phyloP scores from a whole-genome alignment of 1,140 invertebrate species.

The Zaprionus ornatus region DNA sequence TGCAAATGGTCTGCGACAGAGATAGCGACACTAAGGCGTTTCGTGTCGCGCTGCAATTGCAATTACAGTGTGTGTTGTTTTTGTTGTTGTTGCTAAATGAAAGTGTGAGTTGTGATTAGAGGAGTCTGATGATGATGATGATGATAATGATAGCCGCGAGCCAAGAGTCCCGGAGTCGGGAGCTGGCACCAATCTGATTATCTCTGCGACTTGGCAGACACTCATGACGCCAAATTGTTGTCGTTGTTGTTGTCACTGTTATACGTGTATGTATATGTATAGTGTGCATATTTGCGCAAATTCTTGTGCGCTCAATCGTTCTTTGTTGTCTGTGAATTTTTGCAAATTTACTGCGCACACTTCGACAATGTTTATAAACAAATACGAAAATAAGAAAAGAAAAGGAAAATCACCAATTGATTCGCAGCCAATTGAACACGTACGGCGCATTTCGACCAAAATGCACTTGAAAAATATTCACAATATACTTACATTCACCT shows the following conservation, averaged over 20 bases:
- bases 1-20: not conserved
- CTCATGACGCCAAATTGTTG: conserved; percentile 57
- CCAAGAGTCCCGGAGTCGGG: not conserved
- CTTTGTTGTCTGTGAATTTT: conserved; percentile 40
- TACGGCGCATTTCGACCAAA: conserved; percentile 26
- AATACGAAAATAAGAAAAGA: not conserved
- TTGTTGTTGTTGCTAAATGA: conserved; percentile 34
- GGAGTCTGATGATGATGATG: conserved; percentile 33
- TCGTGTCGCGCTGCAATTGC: conserved; percentile 41
- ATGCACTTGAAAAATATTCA: conserved; percentile 20
- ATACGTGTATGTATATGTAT: conserved; percentile 13
- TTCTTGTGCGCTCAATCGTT: conserved; percentile 47
- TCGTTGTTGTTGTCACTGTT: conserved; percentile 35
- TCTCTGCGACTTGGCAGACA: conserved; percentile 52
- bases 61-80: conserved; percentile 20
- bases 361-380: conserved; percentile 63
- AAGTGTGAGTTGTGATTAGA: conserved; percentile 41
- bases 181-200: conserved; percentile 5
- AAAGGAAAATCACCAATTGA: conserved; percentile 28
- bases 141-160: conserved; percentile 12
- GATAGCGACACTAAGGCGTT: conserved; percentile 14
- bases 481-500: conserved; percentile 10
- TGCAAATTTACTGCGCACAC: conserved; percentile 58
- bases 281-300: conserved; percentile 28
- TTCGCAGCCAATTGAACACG: conserved; percentile 58